phyloP scores from a whole-genome alignment of 2,888 invertebrate species.

The Ophioninae sp. region DNA sequence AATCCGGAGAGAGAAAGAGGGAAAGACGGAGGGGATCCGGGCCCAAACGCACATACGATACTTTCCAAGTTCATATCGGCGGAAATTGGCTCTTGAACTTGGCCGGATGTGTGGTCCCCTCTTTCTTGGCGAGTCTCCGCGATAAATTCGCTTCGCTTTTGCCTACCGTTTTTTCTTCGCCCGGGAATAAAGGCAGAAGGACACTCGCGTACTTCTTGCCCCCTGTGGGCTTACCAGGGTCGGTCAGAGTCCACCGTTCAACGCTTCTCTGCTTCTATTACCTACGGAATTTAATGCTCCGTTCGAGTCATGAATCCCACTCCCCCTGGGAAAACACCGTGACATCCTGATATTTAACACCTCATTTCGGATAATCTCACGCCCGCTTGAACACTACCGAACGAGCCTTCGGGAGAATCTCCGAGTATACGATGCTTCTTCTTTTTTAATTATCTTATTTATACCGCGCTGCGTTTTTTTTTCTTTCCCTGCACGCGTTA shows the following conservation, averaged over 20 bases:
- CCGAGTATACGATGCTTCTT: background rate
- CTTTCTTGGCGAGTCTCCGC: conserved; percentile 27
- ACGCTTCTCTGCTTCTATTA: conserved; percentile 44
- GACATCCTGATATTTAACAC: conserved; percentile 34
- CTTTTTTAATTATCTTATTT: background rate
- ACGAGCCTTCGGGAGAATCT: background rate
- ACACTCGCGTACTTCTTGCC: conserved; percentile 37
- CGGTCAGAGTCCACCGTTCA: conserved; percentile 17
- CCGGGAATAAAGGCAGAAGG: conserved; percentile 59
- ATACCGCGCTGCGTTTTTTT: background rate
- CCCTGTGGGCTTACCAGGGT: conserved; percentile 45
- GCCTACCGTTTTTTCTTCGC: conserved; percentile 25
- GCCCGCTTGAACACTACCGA: background rate
- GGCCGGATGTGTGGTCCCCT: conserved; percentile 64
- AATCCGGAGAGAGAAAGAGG: conserved; percentile 16
- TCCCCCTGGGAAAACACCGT: conserved; percentile 10
- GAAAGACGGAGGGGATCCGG: background rate
- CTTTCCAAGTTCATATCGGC: conserved; percentile 63
- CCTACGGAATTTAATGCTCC: conserved; percentile 54
- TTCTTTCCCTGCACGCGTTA: background rate
- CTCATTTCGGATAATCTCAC: conserved; percentile 18
- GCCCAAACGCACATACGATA: conserved; percentile 42
- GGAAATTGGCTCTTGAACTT: conserved; percentile 70
- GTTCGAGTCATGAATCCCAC: conserved; percentile 31
- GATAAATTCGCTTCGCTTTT: conserved; percentile 15